These are phyloP conservation scores for Melanotaenia boesemani DNA, from an alignment of 2,797 vertebrate species.

Conservation along the genomic window DNA sequence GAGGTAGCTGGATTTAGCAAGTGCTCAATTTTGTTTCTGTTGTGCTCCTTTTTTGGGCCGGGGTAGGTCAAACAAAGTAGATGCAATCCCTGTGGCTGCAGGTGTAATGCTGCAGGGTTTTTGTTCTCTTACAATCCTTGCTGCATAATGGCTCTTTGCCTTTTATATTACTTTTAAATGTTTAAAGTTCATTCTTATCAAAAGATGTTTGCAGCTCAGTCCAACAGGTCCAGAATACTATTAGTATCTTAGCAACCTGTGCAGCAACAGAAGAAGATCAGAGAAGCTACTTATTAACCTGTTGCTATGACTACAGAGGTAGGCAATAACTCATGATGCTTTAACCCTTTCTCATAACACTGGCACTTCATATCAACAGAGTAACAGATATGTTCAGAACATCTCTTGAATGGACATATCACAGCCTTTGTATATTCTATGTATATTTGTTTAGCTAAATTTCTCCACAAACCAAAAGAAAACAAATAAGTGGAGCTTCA, in stretches of 20 bases:
- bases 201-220: conserved; percentile 74
- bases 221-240: conserved; percentile 68
- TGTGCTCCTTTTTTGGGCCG: conserved; percentile 50
- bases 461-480: conserved; percentile 53
- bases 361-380: conserved; percentile 63
- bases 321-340: conserved; percentile 82
- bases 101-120: conserved; percentile 49
- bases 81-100: conserved; percentile 56
- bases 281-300: conserved; percentile 87
- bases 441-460: conserved; percentile 13
- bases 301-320: conserved; percentile 87
- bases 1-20: conserved; percentile 76
- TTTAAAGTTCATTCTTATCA: conserved; percentile 76
- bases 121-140: conserved; percentile 6
- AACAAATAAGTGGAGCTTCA: conserved; percentile 45
- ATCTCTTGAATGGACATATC: conserved; percentile 63
- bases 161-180: conserved; percentile 58
- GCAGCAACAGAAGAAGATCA: conserved; percentile 79
- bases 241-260: conserved; percentile 87
- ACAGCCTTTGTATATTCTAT: conserved; percentile 42
- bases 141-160: conserved; percentile 32
- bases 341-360: conserved; percentile 76
- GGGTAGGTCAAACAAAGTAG: conserved; percentile 66
- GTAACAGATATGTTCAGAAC: conserved; percentile 64
- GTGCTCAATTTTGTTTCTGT: conserved; percentile 70